These are phyloP conservation scores for Sarotherodon lohbergeri DNA, from an alignment of 2,113 vertebrate species.

Conservation along the genomic window DNA sequence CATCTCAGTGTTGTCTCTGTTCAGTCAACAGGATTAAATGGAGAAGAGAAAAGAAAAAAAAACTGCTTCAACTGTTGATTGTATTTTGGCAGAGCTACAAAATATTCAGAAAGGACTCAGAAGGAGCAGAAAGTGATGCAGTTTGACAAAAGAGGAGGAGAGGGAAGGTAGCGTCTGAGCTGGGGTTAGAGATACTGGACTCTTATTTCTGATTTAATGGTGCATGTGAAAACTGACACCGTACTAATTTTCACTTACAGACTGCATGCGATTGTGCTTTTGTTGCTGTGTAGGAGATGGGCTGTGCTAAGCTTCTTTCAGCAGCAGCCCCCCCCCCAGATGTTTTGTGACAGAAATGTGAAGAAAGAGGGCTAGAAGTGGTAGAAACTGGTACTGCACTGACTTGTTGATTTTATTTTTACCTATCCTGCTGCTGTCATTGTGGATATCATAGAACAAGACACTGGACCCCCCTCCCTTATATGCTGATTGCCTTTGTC, in stretches of 20 bases:
- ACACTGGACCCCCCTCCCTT: neutral
- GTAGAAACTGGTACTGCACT: slow-evolving; percentile 60
- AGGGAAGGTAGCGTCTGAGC: slow-evolving; percentile 14
- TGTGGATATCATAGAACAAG: slow-evolving; percentile 22
- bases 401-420: slow-evolving; percentile 55
- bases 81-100: neutral
- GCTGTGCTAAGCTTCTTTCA: slow-evolving; percentile 25
- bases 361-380: slow-evolving; percentile 43
- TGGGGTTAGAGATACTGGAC: neutral
- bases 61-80: slow-evolving; percentile 36
- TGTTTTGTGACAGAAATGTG: slow-evolving; percentile 18
- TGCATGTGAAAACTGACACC: slow-evolving; percentile 47
- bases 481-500: slow-evolving; percentile 21
- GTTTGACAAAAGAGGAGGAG: neutral
- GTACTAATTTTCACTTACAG: slow-evolving; percentile 24
- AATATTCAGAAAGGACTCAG: neutral
- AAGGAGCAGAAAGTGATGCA: neutral
- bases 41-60: neutral
- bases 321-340: neutral
- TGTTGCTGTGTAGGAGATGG: slow-evolving; percentile 31
- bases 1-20: slow-evolving; percentile 13
- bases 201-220: neutral
- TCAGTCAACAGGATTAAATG: slow-evolving; percentile 18
- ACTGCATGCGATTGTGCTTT: slow-evolving; percentile 55
- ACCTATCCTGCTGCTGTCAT: slow-evolving; percentile 28